Conservation (phyloP, 2,797 vertebrate genomes). For the Coluber constrictor region DNA sequence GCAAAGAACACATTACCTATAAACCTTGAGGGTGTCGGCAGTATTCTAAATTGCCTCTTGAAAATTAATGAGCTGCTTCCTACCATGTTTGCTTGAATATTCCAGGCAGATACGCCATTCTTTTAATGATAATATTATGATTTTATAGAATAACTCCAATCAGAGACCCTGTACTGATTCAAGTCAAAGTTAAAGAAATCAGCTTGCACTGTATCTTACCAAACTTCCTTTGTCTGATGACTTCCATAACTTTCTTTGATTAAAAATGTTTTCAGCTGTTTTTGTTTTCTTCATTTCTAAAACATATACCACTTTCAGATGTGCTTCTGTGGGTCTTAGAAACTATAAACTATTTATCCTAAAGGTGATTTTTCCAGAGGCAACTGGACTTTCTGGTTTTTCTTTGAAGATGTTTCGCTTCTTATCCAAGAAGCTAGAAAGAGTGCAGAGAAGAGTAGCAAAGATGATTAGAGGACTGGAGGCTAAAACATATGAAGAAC, state of each 20-base stretch:
- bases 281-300: not conserved
- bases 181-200: not conserved
- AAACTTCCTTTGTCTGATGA: not conserved
- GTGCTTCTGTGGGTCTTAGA: not conserved
- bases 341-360: not conserved
- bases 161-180: not conserved
- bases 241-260: not conserved
- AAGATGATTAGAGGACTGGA: too few species aligned
- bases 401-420: not conserved
- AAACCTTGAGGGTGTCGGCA: not conserved
- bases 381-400: not conserved
- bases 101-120: not conserved
- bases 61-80: not conserved
- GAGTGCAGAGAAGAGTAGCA: too few species aligned
- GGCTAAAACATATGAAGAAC: too few species aligned
- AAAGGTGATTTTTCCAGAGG: not conserved
- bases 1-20: not conserved
- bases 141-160: not conserved
- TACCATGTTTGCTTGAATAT: slow-evolving; percentile 7
- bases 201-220: not conserved
- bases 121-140: not conserved
- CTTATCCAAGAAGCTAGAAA: not conserved
- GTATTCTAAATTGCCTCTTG: slow-evolving; percentile 16
- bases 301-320: not conserved
- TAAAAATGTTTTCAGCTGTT: not conserved